These are phyloP conservation scores for Gobius niger DNA, from an alignment of 2,113 vertebrate species.

Conservation along the genomic window DNA sequence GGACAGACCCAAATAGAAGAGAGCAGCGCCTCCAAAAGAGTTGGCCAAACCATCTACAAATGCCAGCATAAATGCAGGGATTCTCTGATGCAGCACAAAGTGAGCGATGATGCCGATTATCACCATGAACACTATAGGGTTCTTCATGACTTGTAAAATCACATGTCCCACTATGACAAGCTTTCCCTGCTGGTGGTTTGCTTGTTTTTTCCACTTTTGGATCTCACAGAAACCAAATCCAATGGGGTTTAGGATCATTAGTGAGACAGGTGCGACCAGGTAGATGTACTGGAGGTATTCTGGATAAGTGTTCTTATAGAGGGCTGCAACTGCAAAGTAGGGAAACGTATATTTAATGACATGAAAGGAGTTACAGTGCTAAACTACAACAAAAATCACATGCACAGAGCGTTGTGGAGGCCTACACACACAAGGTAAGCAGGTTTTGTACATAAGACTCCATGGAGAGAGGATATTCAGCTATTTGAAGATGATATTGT, in stretches of 20 bases:
- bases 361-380: too few species aligned
- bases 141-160: constrained; percentile 87
- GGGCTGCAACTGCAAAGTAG: constrained; percentile 87
- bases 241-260: constrained; percentile 94
- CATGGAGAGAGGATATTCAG: too few species aligned
- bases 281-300: constrained; percentile 98
- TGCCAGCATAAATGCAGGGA: constrained; percentile 87
- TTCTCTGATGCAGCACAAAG: constrained; percentile 86
- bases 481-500: background rate
- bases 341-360: constrained; percentile 30
- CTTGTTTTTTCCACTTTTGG: constrained; percentile 88
- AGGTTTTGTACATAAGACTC: too few species aligned
- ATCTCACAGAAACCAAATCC: constrained; percentile 97
- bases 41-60: constrained; percentile 93
- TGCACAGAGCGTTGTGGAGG: too few species aligned
- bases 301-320: constrained; percentile 91
- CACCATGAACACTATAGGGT: constrained; percentile 98
- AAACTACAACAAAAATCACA: too few species aligned
- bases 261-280: constrained; percentile 93
- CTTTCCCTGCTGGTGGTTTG: constrained; percentile 83
- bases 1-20: constrained; percentile 95
- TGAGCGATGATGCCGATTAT: constrained; percentile 89
- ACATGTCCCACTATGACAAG: constrained; percentile 84
- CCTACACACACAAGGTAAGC: too few species aligned
- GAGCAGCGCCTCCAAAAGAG: constrained; percentile 93